Base-by-base conservation (phyloP, 2,888 invertebrate species). In the Luffia ferchaultella region DNA sequence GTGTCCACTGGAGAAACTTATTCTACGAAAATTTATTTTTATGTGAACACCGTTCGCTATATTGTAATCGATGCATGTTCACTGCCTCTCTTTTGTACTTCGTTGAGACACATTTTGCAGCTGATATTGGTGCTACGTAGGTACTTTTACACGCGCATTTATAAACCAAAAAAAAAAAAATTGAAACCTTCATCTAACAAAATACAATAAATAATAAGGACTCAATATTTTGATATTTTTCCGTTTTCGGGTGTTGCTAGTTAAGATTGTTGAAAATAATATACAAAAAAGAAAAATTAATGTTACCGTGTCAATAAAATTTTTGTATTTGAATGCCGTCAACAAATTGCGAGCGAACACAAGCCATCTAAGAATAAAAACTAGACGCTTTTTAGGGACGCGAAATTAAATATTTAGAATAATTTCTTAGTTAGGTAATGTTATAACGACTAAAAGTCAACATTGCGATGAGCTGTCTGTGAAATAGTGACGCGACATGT, bases 51-150 rank as follows among this genome's bases (percentile, higher is more conserved):
- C n/a, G 17, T n/a, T 49, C 43, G 16, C 12, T 46, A 44, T 47
- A 46, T 51, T 17, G 19, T 51, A 40, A 54, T 51, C 49, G 49
- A 51, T 53, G 52, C 51, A 54, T 50, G 53, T 58, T 63, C 59
- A 63, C 67, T 70, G 71, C 68, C 70, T 66, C 58, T 30, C 30
- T 30, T 30, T 3, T 69, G 65, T 70, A 71, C 68, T 62, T 58
- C 53, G 48, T 61, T 42, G 18, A 41, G 58, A 58, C 54, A 66
- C 73, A 67, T 73, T 66, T 65, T 65, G 70, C 75, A 76, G 82
- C 80, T 82, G 79, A 80, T 61, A 66, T 71, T 82, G 82, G 82
- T 83, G 82, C 82, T 83, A 82, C 69, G 74, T 15, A 30, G 15
- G 16, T 30, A 30, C 30, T 30, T 30, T 30, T 7, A 30, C 30